phyloP scores from a whole-genome alignment of 2,888 invertebrate species.

The Pyrochroa serraticornis region DNA sequence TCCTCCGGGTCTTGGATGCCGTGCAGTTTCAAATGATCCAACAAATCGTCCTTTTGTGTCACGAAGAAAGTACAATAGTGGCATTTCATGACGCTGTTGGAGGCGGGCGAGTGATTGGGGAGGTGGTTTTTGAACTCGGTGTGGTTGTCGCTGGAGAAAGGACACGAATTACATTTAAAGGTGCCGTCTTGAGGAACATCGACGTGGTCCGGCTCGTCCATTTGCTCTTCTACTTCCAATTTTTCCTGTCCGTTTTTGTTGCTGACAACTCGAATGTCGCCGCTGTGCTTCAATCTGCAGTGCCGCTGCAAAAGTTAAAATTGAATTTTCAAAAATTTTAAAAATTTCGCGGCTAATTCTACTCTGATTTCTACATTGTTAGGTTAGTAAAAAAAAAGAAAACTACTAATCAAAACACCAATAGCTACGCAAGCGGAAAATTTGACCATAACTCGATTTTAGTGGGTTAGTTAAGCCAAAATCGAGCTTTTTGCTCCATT shows the following conservation, averaged over 20 bases:
- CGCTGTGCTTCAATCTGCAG: slow-evolving; percentile 79
- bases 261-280: slow-evolving; percentile 72
- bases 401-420: too few species aligned
- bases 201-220: slow-evolving; percentile 54
- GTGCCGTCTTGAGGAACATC: slow-evolving; percentile 54
- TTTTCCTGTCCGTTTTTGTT: slow-evolving; percentile 62
- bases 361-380: too few species aligned
- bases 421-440: too few species aligned
- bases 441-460: too few species aligned
- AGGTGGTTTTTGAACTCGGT: slow-evolving; percentile 68
- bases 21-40: slow-evolving; percentile 72
- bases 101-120: slow-evolving; percentile 71
- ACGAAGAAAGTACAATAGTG: slow-evolving; percentile 82
- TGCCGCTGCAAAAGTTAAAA: slow-evolving; percentile 66
- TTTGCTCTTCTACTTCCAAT: slow-evolving; percentile 53
- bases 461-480: too few species aligned
- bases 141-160: slow-evolving; percentile 69
- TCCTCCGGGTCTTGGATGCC: slow-evolving; percentile 67
- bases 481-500: too few species aligned
- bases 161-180: slow-evolving; percentile 72
- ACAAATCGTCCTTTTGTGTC: slow-evolving; percentile 69
- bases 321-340: too few species aligned
- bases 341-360: too few species aligned
- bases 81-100: slow-evolving; percentile 77
- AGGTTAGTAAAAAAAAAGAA: too few species aligned